phyloP scores from a whole-genome alignment of 1,140 invertebrate species.

The Charaxes varanes region DNA sequence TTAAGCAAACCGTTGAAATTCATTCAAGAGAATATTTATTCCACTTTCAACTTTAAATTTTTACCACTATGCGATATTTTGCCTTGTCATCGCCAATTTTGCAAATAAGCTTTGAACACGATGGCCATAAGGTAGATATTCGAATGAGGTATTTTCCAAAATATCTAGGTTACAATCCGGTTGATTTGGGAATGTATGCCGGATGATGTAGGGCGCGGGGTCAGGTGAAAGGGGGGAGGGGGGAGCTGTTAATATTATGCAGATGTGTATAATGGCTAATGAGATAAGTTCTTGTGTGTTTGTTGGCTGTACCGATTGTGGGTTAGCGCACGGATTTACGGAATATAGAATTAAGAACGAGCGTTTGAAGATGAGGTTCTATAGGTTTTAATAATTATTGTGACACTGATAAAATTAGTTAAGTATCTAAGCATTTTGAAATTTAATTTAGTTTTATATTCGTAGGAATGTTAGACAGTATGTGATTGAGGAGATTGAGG shows the following conservation, averaged over 20 bases:
- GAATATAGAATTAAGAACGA: constrained; percentile 1
- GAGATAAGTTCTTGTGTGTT: constrained; percentile 10
- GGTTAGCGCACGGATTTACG: constrained; percentile 1
- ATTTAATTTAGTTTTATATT: too few species aligned
- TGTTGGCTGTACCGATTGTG: constrained; percentile 7
- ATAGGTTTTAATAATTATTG: too few species aligned
- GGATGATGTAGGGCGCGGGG: constrained; percentile 33
- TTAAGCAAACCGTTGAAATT: constrained; percentile 18
- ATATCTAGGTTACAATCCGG: constrained; percentile 55
- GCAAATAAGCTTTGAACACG: constrained; percentile 18
- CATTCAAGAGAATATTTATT: constrained; percentile 16
- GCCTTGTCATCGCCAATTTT: constrained; percentile 3
- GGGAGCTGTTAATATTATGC: constrained; percentile 15
- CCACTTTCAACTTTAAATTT: constrained; percentile 18
- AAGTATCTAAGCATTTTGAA: too few species aligned
- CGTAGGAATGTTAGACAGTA: too few species aligned
- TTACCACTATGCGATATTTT: constrained; percentile 13
- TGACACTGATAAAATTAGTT: too few species aligned
- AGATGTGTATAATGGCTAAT: constrained; percentile 17
- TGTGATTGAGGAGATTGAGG: too few species aligned
- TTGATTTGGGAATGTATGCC: constrained; percentile 53
- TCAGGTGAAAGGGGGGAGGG: constrained; percentile 25
- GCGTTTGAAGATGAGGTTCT: too few species aligned
- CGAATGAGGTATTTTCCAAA: constrained; percentile 26
- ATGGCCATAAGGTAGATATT: constrained; percentile 21